Evolutionary conservation across 2,797 vertebrate species (phyloP), one percentile per base, ranked within the genome.

Genomic region (Gephyroberyx darwinii): DNA sequence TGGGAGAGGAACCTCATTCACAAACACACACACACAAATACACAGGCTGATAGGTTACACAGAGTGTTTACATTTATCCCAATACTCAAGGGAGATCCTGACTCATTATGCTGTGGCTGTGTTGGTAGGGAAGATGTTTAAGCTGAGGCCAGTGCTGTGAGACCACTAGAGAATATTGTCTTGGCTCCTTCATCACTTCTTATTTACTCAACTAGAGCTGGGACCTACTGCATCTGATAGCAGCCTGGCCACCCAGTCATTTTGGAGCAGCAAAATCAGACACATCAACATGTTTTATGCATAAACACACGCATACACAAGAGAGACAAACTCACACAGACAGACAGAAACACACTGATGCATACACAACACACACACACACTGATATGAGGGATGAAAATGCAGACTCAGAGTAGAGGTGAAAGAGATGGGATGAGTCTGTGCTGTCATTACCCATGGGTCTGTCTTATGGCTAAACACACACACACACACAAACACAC

Each of bases 81-180:
- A 75, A 85, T 80, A 82, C 85, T 77, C 82, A 14, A 19, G 87
- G 43, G 89, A 85, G 81, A 84, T 72, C 82, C 77, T 63, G 62
- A 65, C 77, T 89, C 88, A 88, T 90, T 89, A 89, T 87, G 61
- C 81, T 77, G 79, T 78, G 82, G 84, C 83, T 84, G 74, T 79
- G 77, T 84, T 82, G 82, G 80, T 84, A 72, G 83, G 81, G 17
- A 61, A 77, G 80, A 85, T 77, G 75, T 82, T 88, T 87, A 83
- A 86, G 83, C 86, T 79, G 77, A 84, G 82, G 85, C 88, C 84
- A 81, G 75, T 37, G 84, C 84, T 81, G 66, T 73, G 84, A 80
- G 69, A 71, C 83, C 86, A 79, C 79, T 64, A 71, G 90, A 88
- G 87, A 82, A 64, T 89, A 75, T 78, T 41, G 65, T 50, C 82